These are phyloP conservation scores for Oryzias sinensis DNA, from an alignment of 2,797 vertebrate species.

Conservation along the genomic window DNA sequence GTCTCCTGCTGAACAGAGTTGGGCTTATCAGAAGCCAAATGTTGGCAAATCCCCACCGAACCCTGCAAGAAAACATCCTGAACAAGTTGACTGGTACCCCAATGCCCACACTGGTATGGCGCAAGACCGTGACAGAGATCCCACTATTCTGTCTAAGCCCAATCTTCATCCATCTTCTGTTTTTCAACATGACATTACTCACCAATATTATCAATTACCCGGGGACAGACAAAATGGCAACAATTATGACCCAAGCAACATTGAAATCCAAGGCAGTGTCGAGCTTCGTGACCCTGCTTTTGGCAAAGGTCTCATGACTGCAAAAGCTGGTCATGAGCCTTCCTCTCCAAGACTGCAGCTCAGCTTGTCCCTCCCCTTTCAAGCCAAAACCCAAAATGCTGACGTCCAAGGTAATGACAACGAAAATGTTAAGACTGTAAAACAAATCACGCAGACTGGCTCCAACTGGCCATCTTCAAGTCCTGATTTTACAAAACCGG, in stretches of 20 bases:
- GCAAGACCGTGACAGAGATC: not conserved
- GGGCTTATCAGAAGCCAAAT: not conserved
- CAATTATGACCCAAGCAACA: not conserved
- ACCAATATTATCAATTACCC: too few species aligned
- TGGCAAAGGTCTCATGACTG: not conserved
- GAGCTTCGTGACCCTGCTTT: not conserved
- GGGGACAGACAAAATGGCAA: too few species aligned
- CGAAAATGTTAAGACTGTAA: not conserved
- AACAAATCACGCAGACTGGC: not conserved
- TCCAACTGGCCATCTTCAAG: not conserved
- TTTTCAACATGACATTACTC: not conserved
- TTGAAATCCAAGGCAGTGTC: conserved; percentile 3
- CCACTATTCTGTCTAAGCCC: not conserved
- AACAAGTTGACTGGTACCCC: too few species aligned
- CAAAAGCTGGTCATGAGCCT: not conserved
- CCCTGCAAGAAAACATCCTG: not conserved
- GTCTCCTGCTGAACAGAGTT: rapidly evolving
- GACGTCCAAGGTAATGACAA: not conserved
- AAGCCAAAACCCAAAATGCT: not conserved
- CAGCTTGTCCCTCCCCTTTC: conserved; percentile 9
- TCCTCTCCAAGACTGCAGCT: conserved; percentile 17
- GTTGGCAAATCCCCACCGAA: not conserved
- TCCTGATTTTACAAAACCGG: too few species aligned
- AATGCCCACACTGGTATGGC: not conserved
- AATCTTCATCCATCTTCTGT: not conserved